Conservation (phyloP, 2,113 vertebrate genomes). For the Pseudolaguvia tuberculata region DNA sequence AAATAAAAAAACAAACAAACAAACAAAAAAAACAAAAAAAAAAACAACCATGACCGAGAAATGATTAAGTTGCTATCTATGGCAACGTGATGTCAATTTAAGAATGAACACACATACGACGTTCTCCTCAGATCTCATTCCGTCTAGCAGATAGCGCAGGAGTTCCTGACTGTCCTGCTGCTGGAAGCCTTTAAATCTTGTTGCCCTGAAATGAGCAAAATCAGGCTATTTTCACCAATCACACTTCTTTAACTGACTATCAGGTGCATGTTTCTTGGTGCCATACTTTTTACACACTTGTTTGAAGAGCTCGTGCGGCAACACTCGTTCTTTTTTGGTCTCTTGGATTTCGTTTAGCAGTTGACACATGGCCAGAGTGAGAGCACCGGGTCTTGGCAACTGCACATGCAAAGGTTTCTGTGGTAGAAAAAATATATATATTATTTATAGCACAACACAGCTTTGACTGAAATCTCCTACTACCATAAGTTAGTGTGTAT, state of each 20-base stretch:
- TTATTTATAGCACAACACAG: no score
- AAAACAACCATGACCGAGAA: no score
- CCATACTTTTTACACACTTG: constrained; percentile 99
- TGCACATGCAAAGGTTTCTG: constrained; percentile 79
- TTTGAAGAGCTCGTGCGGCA: constrained; percentile 86
- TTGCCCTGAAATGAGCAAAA: constrained; percentile 69
- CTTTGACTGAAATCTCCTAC: no score
- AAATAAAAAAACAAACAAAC: no score
- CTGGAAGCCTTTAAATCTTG: constrained; percentile 93
- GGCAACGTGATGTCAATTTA: not conserved
- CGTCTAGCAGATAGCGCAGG: constrained; percentile 90
- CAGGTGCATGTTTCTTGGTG: constrained; percentile 28
- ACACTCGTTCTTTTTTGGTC: constrained; percentile 79
- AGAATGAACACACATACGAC: constrained; percentile 13
- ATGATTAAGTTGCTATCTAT: not conserved
- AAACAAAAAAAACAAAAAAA: no score
- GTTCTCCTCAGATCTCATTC: constrained; percentile 93
- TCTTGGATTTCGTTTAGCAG: constrained; percentile 88
- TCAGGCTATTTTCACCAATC: not conserved
- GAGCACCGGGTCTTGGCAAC: constrained; percentile 79
- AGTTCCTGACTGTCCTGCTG: constrained; percentile 98
- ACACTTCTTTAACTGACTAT: not conserved
- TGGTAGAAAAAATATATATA: not conserved
- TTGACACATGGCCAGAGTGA: constrained; percentile 86
- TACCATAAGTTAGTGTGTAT: no score